phyloP scores from a whole-genome alignment of 2,888 invertebrate genomes.

The Helicoverpa assulta region DNA sequence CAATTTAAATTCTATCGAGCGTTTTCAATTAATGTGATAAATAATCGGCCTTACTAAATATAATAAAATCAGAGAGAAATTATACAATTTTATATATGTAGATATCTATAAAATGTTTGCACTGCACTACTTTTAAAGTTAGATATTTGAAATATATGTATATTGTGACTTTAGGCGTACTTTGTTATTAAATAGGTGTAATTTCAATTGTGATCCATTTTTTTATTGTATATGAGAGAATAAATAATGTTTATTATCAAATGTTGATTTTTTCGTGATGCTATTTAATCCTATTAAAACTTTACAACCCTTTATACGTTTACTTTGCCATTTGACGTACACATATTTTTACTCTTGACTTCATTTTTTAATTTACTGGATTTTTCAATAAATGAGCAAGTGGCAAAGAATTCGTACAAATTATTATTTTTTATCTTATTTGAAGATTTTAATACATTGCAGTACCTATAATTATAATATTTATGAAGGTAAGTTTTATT shows the following conservation, averaged over 20 bases:
- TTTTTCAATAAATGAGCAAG: slow-evolving; percentile 6
- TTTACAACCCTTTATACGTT: slow-evolving; percentile 1
- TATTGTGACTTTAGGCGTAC: slow-evolving; percentile 53
- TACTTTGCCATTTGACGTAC: slow-evolving; percentile 28
- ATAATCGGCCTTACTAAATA: slow-evolving; percentile 42
- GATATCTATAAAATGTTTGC: slow-evolving; percentile 28
- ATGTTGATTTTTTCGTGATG: slow-evolving; percentile 56
- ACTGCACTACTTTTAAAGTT: slow-evolving; percentile 35
- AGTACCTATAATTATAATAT: not conserved
- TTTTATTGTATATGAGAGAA: slow-evolving; percentile 69
- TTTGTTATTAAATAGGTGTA: slow-evolving; percentile 62
- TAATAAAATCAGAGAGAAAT: slow-evolving; percentile 1
- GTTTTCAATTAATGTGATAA: slow-evolving; percentile 49
- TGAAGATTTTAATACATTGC: slow-evolving; percentile 28
- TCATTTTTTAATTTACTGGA: not conserved
- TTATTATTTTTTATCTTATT: slow-evolving; percentile 8
- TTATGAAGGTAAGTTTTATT: slow-evolving; percentile 72
- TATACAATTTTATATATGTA: slow-evolving; percentile 8
- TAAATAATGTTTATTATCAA: slow-evolving; percentile 69
- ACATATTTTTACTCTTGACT: not conserved
- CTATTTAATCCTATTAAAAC: slow-evolving; percentile 37
- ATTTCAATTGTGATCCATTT: slow-evolving; percentile 69
- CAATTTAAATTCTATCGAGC: slow-evolving; percentile 30
- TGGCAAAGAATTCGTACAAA: slow-evolving; percentile 44
- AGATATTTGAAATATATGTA: slow-evolving; percentile 41